Conservation (phyloP, 2,113 vertebrate genomes). For the Ondatra zibethicus region DNA sequence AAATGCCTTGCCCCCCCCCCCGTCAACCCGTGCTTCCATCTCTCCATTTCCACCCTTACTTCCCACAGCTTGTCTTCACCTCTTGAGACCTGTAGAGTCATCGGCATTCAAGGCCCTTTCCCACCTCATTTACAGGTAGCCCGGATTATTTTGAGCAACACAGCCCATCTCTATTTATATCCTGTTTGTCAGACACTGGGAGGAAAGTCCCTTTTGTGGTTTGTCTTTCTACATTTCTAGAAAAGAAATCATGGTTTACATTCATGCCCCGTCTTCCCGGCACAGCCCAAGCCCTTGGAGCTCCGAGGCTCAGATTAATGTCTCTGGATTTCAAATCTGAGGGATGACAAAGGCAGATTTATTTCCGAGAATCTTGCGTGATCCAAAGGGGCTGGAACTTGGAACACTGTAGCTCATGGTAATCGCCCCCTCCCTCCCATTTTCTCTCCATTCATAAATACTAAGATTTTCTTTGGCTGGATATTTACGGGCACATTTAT, state of each 20-base stretch:
- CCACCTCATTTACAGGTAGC: constrained; percentile 83
- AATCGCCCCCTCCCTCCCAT: constrained; percentile 65
- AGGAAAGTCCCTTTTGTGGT: constrained; percentile 65
- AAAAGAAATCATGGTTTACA: constrained; percentile 61
- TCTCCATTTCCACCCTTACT: background rate
- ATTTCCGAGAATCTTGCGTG: constrained; percentile 71
- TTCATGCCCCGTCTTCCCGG: constrained; percentile 47
- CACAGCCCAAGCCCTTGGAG: constrained; percentile 43
- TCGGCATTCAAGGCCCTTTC: constrained; percentile 62
- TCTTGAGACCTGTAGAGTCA: constrained; percentile 38
- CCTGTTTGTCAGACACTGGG: constrained; percentile 73
- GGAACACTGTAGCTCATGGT: constrained; percentile 72
- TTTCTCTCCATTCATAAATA: constrained; percentile 83
- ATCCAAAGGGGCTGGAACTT: constrained; percentile 79
- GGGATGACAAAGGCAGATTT: constrained; percentile 78
- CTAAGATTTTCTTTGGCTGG: constrained; percentile 74
- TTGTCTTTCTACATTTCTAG: constrained; percentile 70
- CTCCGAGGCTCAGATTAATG: constrained; percentile 66
- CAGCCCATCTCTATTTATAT: constrained; percentile 82
- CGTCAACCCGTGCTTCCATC: rapidly evolving
- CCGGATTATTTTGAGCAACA: constrained; percentile 79
- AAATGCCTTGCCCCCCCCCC: background rate
- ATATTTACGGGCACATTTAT: constrained; percentile 80
- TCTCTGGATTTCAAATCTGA: constrained; percentile 75
- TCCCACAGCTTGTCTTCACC: background rate